Evolutionary conservation across 2,797 vertebrate genomes (phyloP), one percentile per base, ranked within the genome.

Genomic region (Megaceryle alcyon): DNA sequence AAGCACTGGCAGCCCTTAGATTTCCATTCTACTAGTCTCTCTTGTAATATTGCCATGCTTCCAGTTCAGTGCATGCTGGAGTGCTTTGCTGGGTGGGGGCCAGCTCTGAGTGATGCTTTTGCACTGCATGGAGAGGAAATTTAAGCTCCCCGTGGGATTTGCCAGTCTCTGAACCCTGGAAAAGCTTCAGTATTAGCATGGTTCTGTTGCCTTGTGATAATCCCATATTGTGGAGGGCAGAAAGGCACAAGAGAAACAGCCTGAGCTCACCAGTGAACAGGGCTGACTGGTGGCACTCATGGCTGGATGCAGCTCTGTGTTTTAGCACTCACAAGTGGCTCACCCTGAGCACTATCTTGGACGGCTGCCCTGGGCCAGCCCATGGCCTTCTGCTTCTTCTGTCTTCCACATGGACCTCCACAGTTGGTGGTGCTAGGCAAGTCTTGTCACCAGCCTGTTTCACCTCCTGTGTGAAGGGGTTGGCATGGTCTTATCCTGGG

Each of bases 271-370:
- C 37, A 31, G 33, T 16, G 39, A 54, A 10, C 37, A 37, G 46
- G 19, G 16, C 37, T 80, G 43, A 26, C 20, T 5, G 1, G 5
- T 1, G 1, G 12, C 23, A 39, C n/a, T 26, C 1, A 0, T 7
- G 12, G 29, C 14, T 64, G 44, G 26, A 25, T 60, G 39, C 26
- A 76, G 25, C 15, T 41, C 54, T 0, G 0, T 49, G 37, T 49
- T 68, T 83, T 16, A 57, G 12, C n/a, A 16, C n/a, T 69, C 48
- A 33, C 7, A 31, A 26, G 48, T 39, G 7, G 26, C 26, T 78
- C 13, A 66, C 41, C 21, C 17, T 41, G 57, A 41, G 51, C 29
- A 20, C 25, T 33, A 7, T 11, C 26, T 41, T 54, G 59, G 14
- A 37, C 15, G 25, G 35, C 31, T 59, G 26, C 25, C 15, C 26